phyloP scores from a whole-genome alignment of 2,797 vertebrate species.

The Streptopelia turtur region DNA sequence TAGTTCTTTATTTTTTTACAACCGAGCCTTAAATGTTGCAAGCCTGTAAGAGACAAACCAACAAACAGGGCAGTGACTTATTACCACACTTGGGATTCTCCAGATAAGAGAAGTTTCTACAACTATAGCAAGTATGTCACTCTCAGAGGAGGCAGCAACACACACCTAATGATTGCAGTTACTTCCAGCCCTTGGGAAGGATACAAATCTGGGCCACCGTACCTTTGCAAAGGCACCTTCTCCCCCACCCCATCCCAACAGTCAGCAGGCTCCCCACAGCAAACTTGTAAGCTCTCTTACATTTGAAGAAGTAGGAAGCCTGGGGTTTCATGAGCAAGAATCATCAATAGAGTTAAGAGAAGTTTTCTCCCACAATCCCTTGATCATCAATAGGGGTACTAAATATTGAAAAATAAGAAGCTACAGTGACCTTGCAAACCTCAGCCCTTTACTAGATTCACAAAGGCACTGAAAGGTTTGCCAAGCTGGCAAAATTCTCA shows the following conservation, averaged over 20 bases:
- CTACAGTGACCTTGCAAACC: not conserved
- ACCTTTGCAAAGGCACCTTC: not conserved
- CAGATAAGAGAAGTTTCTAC: not conserved
- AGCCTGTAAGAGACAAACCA: not conserved
- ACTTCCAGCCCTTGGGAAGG: not conserved
- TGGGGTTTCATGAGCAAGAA: not conserved
- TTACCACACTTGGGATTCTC: not conserved
- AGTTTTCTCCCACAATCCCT: not conserved
- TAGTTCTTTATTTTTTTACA: not conserved
- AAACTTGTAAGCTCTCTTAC: rapidly evolving
- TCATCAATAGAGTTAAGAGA: not conserved
- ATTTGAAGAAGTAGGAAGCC: not conserved
- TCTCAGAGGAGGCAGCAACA: not conserved
- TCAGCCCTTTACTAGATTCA: not conserved
- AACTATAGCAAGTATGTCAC: not conserved
- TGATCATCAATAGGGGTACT: not conserved
- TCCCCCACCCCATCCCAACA: not conserved
- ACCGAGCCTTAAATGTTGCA: not conserved
- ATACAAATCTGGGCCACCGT: rapidly evolving
- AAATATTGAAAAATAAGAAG: not conserved
- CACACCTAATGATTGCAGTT: not conserved
- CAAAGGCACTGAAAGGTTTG: not conserved
- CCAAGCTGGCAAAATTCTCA: not conserved
- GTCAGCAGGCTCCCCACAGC: not conserved
- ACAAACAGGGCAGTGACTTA: not conserved